A percentile compares a stretch with the other conserved stretches of the same genome.
phyloP scores from a whole-genome alignment of 2,797 vertebrate species.

The Enteromius radiatus region DNA sequence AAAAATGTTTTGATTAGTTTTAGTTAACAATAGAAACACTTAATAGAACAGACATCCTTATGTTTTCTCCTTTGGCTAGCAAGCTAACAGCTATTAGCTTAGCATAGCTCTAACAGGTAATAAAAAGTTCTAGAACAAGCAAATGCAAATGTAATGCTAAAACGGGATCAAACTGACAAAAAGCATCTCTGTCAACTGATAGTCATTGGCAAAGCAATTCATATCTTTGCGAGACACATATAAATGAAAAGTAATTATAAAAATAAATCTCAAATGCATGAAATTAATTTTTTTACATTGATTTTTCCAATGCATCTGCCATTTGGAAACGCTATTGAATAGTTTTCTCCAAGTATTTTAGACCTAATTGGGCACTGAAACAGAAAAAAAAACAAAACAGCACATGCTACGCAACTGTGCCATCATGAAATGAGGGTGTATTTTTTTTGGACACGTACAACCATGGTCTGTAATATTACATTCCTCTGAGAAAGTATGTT shows the following conservation, averaged over 20 bases:
- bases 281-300: not conserved
- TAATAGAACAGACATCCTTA: not conserved
- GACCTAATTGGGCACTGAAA: not conserved
- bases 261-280: not conserved
- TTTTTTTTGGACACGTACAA: not conserved
- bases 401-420: constrained; percentile 10
- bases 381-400: not conserved
- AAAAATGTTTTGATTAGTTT: not conserved
- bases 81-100: not conserved
- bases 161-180: not conserved
- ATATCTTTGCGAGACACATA: not conserved
- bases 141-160: not conserved
- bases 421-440: not conserved
- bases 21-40: not conserved
- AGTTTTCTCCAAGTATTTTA: not conserved
- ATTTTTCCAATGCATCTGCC: not conserved
- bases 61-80: not conserved
- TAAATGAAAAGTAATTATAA: not conserved
- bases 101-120: not conserved
- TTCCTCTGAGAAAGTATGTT: not conserved
- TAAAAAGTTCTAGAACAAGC: not conserved
- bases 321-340: not conserved
- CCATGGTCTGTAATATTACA: constrained; percentile 1
- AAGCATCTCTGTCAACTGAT: not conserved
- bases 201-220: not conserved